Base-by-base conservation (phyloP, 2,113 vertebrate species). In the Kryptolebias marmoratus region DNA sequence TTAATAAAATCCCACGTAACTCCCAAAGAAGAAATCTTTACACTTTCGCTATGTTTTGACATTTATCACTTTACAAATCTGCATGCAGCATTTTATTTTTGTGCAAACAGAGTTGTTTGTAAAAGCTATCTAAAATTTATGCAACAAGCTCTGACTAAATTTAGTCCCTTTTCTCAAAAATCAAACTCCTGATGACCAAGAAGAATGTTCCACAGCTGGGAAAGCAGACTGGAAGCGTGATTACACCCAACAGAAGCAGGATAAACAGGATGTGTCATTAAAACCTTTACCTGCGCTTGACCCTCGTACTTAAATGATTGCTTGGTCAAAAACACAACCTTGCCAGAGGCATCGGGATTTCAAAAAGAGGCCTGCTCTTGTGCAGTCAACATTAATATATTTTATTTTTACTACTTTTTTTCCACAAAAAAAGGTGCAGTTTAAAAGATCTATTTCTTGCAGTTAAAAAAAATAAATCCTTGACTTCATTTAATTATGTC, bases 211-310 rank as follows among this genome's bases (percentile, higher is more conserved):
- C 73, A 77, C 84, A 84, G 80, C 84, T 88, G 85, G 61, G 73
- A 83, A 87, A 87, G 85, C 66, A 73, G 80, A 83, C 64, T 84
- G 73, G 47, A 68, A 73, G 78, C 56, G 82, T 87, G 94, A 93
- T 94, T 89, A 91, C 93, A 95, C 93, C 95, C 94, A 95, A 92
- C 68, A 94, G 90, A 87, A 92, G 92, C 45, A 68, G 58, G 60
- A 92, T 94, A 95, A 95, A 95, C 94, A 94, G 95, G 94, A 94
- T 94, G 93, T 77, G 87, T 93, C 93, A 94, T 94, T 94, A 95
- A 95, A 85, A 93, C 89, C 76, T 64, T 64, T 86, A 89, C 88
- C 88, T 85, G 78, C 48, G 69, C 75, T 68, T 87, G 78, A 80
- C 81, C 81, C 84, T 80, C 67, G n/a, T 9, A 60, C 75, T 68